Percentiles rank a stretch among this genome's conserved stretches.
phyloP scores from a whole-genome alignment of 2,113 vertebrate species.

The Thryonomys swinderianus region DNA sequence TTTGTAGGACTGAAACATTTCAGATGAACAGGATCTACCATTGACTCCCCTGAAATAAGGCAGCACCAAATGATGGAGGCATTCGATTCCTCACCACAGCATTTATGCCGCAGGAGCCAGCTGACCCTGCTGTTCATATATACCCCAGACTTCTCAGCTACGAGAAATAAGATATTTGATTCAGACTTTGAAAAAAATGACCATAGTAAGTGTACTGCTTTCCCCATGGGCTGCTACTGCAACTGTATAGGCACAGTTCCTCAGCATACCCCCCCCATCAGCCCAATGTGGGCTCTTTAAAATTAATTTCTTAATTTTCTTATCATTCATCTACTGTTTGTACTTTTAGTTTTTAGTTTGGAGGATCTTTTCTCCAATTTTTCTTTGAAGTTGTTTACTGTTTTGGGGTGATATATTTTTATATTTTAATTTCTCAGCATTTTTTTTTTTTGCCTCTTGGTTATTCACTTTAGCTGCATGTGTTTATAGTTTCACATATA shows the following conservation, averaged over 20 bases:
- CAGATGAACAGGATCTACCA: conserved; percentile 51
- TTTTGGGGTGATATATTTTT: not conserved
- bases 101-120: conserved; percentile 72
- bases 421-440: not conserved
- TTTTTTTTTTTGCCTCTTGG: not conserved
- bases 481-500: not conserved
- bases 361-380: not conserved
- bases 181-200: conserved; percentile 46
- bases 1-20: not conserved
- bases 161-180: conserved; percentile 79
- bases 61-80: conserved; percentile 68
- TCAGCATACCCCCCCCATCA: not conserved
- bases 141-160: conserved; percentile 73
- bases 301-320: not conserved
- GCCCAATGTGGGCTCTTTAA: not conserved
- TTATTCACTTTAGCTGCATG: not conserved
- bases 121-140: conserved; percentile 75
- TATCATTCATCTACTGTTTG: not conserved
- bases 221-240: not conserved
- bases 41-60: conserved; percentile 62
- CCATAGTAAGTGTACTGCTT: not conserved
- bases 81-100: conserved; percentile 69
- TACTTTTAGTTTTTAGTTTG: not conserved
- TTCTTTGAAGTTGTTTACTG: not conserved
- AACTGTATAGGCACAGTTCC: not conserved